These are phyloP conservation scores for Catharus fuscescens DNA, from an alignment of 2,113 vertebrate genomes.

Conservation along the genomic window DNA sequence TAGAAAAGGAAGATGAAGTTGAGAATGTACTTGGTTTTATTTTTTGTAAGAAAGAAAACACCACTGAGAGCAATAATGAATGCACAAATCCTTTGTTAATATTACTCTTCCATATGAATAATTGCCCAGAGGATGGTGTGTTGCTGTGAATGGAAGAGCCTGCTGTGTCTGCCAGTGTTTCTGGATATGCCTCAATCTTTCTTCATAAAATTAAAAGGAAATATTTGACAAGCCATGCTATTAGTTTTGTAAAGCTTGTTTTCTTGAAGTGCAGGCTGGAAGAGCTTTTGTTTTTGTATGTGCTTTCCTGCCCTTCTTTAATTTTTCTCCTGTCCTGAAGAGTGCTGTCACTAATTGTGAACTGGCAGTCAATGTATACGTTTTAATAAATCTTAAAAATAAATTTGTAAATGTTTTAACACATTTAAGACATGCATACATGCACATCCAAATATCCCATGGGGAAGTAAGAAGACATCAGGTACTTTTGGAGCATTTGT, in stretches of 20 bases:
- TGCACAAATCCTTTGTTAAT: not conserved
- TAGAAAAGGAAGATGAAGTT: not conserved
- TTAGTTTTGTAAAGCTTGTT: conserved; percentile 14
- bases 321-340: not conserved
- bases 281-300: not conserved
- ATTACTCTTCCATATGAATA: not conserved
- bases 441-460: not conserved
- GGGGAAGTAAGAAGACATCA: not conserved
- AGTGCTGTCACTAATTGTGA: not conserved
- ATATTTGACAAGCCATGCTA: not conserved
- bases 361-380: not conserved
- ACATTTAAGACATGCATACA: not conserved
- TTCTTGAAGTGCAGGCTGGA: not conserved
- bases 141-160: not conserved
- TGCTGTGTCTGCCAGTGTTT: not conserved
- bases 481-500: not conserved
- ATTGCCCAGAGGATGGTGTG: not conserved
- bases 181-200: not conserved
- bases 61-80: not conserved
- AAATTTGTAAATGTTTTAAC: not conserved
- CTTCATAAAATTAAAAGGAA: not conserved
- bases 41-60: not conserved
- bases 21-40: not conserved
- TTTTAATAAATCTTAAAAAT: not conserved
- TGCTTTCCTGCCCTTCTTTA: not conserved